These are phyloP conservation scores for Onychomys arenicola DNA, from an alignment of 2,797 vertebrate species.

Conservation along the genomic window DNA sequence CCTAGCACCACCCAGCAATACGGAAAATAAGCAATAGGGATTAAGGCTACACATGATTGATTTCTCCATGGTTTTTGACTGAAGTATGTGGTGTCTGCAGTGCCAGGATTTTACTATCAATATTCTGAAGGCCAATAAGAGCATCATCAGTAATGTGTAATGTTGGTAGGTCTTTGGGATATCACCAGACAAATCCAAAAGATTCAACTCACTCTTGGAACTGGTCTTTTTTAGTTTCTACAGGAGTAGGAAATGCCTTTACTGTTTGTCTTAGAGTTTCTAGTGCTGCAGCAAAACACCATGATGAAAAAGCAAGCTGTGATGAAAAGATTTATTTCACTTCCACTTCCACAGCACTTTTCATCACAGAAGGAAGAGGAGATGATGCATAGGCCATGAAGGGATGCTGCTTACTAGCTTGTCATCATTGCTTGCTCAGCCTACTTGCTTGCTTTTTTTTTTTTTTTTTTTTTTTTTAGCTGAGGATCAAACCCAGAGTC, in stretches of 20 bases:
- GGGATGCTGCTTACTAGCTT: neutral
- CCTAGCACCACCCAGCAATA: no score
- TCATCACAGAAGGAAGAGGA: neutral
- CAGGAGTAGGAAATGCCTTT: neutral
- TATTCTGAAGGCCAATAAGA: neutral
- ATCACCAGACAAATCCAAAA: neutral
- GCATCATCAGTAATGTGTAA: neutral
- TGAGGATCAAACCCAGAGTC: no score
- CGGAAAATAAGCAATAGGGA: neutral
- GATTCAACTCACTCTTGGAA: neutral
- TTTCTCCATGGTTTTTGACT: neutral
- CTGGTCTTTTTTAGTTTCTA: neutral
- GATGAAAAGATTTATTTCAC: no score
- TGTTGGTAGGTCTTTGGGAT: neutral
- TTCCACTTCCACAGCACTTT: no score
- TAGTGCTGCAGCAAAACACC: neutral
- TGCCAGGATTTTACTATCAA: neutral
- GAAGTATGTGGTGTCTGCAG: neutral
- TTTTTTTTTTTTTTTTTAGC: no score
- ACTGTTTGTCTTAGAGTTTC: neutral
- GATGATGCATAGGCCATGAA: neutral
- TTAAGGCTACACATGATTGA: neutral
- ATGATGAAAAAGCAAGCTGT: neutral
- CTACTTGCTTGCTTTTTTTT: no score
- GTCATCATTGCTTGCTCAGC: neutral